Base-by-base conservation (phyloP, 2,888 invertebrate species). In the Axea sp. region DNA sequence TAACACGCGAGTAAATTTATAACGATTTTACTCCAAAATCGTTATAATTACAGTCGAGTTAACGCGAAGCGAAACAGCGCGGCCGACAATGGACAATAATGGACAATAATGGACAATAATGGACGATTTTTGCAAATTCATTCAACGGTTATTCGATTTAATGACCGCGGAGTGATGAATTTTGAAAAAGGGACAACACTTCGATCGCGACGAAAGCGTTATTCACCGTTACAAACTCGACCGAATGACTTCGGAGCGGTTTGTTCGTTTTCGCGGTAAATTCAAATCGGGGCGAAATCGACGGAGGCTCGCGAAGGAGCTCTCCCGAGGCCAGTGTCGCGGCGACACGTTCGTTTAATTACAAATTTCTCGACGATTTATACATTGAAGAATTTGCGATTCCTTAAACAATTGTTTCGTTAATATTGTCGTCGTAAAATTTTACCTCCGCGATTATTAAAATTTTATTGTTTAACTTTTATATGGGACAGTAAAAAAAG, bases 1-100 rank as follows among this genome's bases (percentile, higher is more conserved):
- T 68, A 62, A 62, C 73, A 55, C 64, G 57, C 71, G 71, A 64
- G 57, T 64, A 59, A 64, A 72, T 72, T 72, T 72, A 35, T 64
- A 71, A 72, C 43, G 43, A 72, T 72, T 65, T 72, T 53, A 57
- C 49, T 72, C 45, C 64, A 64, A 65, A 71, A 71, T 71, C 62
- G 41, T 60, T 69, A 55, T 69, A 60, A 69, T 69, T 59, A 69
- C 53, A 39, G 45, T 47, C 60, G 62, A 69, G 39, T 71, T 55
- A 71, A 71, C 41, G 55, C 31, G 60, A 62, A 53, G 62, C 55
- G 60, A 69, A 68, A 51, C 57, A 57, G 41, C 37, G 26, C 39
- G 12, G 9, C 30, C 31, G 28, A 55, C 28, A 64, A 65, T 22
- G 4, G 3, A 47, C 64, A 64, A 64, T n/a, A n/a, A n/a, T n/a